Evolutionary conservation across 2,888 invertebrate genomes (phyloP).

Genomic region (Brachynemurus nebulosus): DNA sequence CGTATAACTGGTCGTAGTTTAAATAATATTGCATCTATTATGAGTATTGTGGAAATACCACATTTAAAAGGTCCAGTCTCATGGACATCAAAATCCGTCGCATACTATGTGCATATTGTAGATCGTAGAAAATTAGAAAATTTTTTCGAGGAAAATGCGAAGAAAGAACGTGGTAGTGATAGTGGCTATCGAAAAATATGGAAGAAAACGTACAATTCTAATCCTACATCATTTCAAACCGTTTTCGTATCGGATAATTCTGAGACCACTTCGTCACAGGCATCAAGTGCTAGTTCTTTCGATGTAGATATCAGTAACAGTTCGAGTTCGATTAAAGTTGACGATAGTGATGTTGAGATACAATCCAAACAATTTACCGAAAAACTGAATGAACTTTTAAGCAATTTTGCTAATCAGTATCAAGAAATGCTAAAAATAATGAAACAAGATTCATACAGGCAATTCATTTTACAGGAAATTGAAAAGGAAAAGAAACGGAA

Average conservation of each 20-base stretch:
- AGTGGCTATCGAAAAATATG: too few relatives aligned
- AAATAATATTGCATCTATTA: slow-evolving; percentile 1
- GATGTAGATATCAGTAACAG: background rate
- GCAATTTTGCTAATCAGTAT: background rate
- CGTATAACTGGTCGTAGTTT: slow-evolving; percentile 1
- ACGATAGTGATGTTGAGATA: background rate
- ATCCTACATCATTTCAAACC: background rate
- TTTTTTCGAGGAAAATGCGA: background rate
- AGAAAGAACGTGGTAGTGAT: background rate
- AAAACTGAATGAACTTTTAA: background rate
- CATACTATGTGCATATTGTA: slow-evolving; percentile 1
- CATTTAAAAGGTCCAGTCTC: slow-evolving; percentile 1
- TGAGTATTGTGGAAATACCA: slow-evolving; percentile 1
- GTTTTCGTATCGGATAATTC: background rate
- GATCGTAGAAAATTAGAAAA: slow-evolving; percentile 1
- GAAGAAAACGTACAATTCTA: background rate
- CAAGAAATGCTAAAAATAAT: background rate
- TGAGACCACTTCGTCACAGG: background rate
- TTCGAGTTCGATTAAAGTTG: background rate
- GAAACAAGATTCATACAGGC: background rate
- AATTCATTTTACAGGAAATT: background rate
- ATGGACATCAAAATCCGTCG: background rate
- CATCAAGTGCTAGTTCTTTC: background rate
- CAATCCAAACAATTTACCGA: background rate
- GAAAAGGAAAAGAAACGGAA: background rate